These are phyloP conservation scores for Rhea pennata DNA, from an alignment of 2,113 vertebrate species.

Conservation along the genomic window DNA sequence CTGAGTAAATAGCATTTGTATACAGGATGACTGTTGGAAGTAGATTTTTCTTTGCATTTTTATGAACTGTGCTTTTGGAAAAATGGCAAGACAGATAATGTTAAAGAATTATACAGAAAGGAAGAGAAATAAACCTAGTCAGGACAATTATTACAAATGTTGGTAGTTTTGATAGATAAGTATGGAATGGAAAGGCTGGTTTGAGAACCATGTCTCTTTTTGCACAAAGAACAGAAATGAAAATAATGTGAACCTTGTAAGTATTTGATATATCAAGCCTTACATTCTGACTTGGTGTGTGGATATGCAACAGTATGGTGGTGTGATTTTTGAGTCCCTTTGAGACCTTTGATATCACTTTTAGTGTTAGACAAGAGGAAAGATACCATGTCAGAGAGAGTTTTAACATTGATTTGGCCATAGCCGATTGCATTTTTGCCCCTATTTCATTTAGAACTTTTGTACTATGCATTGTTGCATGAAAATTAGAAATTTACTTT, in stretches of 20 bases:
- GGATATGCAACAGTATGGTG: background rate
- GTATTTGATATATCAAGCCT: background rate
- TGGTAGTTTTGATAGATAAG: background rate
- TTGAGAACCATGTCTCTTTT: background rate
- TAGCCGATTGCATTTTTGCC: background rate
- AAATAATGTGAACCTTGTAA: background rate
- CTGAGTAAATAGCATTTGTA: background rate
- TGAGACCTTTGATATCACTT: background rate
- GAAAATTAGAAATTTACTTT: background rate
- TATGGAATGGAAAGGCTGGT: background rate
- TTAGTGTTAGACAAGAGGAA: background rate
- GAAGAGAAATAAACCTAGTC: background rate
- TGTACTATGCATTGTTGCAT: background rate
- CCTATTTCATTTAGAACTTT: background rate
- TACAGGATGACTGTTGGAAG: background rate
- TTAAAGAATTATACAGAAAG: background rate
- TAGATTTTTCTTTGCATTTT: background rate
- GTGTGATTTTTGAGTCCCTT: background rate
- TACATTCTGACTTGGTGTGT: background rate
- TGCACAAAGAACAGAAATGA: background rate
- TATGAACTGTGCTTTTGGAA: background rate
- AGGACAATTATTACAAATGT: background rate
- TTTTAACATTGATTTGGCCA: background rate
- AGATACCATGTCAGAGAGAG: background rate
- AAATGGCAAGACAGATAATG: background rate